Evolutionary conservation across 2,113 vertebrate genomes (phyloP).

Genomic region (Esox niger): DNA sequence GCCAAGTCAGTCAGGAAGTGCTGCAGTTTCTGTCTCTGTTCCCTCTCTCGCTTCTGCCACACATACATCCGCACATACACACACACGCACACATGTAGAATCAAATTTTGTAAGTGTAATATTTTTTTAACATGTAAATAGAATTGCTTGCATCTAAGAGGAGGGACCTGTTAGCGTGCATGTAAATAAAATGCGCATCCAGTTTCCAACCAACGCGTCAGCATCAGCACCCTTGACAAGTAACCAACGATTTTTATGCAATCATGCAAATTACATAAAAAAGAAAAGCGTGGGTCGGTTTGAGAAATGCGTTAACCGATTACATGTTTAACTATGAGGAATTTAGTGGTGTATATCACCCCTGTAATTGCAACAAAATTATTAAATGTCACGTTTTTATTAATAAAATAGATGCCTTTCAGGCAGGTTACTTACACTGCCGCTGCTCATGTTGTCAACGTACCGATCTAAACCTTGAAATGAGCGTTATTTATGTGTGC

Average conservation of each 20-base stretch:
- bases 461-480: background rate
- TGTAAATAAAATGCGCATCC: background rate
- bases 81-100: no score
- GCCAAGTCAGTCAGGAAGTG: slow-evolving; percentile 71
- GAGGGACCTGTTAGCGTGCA: background rate
- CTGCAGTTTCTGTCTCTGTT: slow-evolving; percentile 68
- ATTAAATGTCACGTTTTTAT: background rate
- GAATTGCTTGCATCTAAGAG: background rate
- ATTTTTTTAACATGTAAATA: no score
- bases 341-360: background rate
- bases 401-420: background rate
- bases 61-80: slow-evolving; percentile 2
- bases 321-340: no score
- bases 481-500: background rate
- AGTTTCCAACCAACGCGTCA: background rate
- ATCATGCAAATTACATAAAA: background rate
- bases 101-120: background rate
- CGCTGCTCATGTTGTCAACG: slow-evolving; percentile 49
- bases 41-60: slow-evolving; percentile 62
- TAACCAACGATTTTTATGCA: no score
- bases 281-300: background rate
- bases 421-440: slow-evolving; percentile 9
- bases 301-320: no score
- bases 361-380: background rate
- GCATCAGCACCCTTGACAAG: background rate